A percentile compares a stretch with the other conserved stretches of the same genome.
Evolutionary conservation across 2,888 invertebrate species (phyloP).

Genomic region (Trilocha varians): DNA sequence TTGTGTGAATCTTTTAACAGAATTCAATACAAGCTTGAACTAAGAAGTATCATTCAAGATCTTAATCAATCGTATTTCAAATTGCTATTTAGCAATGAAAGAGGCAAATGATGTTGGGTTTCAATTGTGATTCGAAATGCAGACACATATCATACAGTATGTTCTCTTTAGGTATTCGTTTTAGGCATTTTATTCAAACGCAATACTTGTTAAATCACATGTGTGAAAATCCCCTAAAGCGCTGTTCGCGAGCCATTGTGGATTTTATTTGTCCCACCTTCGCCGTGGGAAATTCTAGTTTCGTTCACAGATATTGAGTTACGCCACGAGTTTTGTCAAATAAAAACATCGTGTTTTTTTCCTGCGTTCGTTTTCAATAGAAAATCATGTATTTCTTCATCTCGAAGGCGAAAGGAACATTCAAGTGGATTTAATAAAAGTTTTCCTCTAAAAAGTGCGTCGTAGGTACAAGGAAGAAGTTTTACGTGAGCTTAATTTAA

Average conservation of each 20-base stretch:
- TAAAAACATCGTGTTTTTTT: constrained; percentile 42
- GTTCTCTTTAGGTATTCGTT: too few relatives aligned
- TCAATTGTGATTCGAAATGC: too few relatives aligned
- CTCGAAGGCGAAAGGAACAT: not conserved
- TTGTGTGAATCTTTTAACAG: too few relatives aligned
- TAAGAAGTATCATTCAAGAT: too few relatives aligned
- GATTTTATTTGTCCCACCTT: constrained; percentile 47
- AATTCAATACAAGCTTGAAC: too few relatives aligned
- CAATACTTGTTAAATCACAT: constrained; percentile 7
- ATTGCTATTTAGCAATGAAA: too few relatives aligned
- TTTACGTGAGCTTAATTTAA: too few relatives aligned
- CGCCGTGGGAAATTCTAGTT: constrained; percentile 52
- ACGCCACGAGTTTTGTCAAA: constrained; percentile 43
- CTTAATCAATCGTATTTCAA: too few relatives aligned
- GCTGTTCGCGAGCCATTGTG: constrained; percentile 27
- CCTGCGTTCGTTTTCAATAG: constrained; percentile 10
- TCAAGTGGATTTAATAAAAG: not conserved
- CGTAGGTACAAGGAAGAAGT: not conserved
- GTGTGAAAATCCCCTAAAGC: constrained; percentile 28
- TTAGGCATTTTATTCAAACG: too few relatives aligned
- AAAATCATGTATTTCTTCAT: not conserved
- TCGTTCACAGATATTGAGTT: constrained; percentile 58
- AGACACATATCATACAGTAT: too few relatives aligned
- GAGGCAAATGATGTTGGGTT: too few relatives aligned
- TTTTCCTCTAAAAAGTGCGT: too few relatives aligned